These are phyloP conservation scores for Ophion obscuratus DNA, from an alignment of 2,888 invertebrate species.

Conservation along the genomic window DNA sequence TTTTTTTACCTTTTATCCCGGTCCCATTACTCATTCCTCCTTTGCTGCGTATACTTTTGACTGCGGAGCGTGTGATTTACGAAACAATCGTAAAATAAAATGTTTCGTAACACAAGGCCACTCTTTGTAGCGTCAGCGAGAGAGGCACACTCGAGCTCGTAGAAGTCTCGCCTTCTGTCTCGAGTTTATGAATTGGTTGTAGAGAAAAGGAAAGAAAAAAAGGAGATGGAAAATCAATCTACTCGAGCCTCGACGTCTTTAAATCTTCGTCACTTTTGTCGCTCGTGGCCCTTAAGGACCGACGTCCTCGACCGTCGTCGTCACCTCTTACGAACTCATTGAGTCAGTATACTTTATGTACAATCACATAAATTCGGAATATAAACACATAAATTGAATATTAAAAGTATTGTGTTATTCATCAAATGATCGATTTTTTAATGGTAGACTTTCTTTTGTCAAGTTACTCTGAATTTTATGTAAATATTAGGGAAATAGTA, in stretches of 20 bases:
- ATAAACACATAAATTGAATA: no score
- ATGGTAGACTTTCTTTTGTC: no score
- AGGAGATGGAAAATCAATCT: neutral
- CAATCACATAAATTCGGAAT: no score
- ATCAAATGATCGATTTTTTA: no score
- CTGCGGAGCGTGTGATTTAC: conserved; percentile 31
- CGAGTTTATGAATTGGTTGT: conserved; percentile 21
- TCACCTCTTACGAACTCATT: neutral
- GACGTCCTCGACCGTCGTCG: neutral
- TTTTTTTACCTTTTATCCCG: neutral
- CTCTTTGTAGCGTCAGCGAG: conserved; percentile 31
- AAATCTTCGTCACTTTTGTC: neutral
- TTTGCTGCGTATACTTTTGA: conserved; percentile 42
- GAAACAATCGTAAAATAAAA: conserved; percentile 59
- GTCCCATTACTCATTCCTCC: conserved; percentile 37
- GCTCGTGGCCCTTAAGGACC: no score
- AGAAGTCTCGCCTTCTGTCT: conserved; percentile 32
- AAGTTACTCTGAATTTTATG: no score
- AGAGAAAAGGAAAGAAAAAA: conserved; percentile 18
- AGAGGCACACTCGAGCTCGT: conserved; percentile 15
- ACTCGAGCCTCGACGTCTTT: no score
- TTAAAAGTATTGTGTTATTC: no score
- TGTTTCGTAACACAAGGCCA: conserved; percentile 41
- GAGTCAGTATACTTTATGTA: no score
- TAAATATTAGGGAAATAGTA: no score